Percentiles rank a stretch among this genome's conserved stretches.
Conservation (phyloP, 2,113 vertebrate species). For the Camelus dromedarius region DNA sequence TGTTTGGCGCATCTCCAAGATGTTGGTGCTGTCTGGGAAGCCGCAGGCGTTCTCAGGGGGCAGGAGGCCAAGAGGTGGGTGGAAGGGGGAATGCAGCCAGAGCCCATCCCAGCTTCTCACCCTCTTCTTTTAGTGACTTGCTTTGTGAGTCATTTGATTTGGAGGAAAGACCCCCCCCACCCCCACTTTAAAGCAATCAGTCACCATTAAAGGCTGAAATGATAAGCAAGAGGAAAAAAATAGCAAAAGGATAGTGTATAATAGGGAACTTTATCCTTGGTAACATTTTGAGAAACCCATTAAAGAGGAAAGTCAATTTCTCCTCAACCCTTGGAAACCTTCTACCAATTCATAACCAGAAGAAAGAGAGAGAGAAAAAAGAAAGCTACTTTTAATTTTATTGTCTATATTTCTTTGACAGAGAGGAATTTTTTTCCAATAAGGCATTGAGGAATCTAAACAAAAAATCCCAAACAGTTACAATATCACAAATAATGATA, state of each 20-base stretch:
- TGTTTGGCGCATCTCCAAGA: slow-evolving; percentile 62
- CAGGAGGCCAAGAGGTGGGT: not conserved
- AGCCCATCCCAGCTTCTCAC: slow-evolving; percentile 38
- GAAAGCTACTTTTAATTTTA: not conserved
- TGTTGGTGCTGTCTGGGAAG: slow-evolving; percentile 49
- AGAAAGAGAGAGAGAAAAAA: not conserved
- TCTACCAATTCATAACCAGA: not conserved
- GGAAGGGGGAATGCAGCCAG: not conserved
- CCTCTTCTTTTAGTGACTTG: slow-evolving; percentile 25
- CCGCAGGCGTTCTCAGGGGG: not conserved
- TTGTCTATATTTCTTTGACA: slow-evolving; percentile 43
- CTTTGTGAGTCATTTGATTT: slow-evolving; percentile 57
- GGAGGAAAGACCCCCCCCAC: slow-evolving; percentile 27
- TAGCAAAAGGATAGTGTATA: slow-evolving; percentile 1
- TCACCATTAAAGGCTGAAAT: slow-evolving; percentile 63
- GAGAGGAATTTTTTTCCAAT: not conserved
- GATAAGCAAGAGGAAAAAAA: slow-evolving; percentile 35
- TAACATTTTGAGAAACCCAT: slow-evolving; percentile 18
- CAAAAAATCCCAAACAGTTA: not conserved
- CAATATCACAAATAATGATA: not conserved
- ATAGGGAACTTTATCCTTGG: not conserved
- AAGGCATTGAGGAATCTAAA: not conserved
- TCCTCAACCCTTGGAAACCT: slow-evolving; percentile 51
- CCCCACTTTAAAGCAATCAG: slow-evolving; percentile 53
- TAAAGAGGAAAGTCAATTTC: slow-evolving; percentile 33